Evolutionary conservation across 2,888 invertebrate genomes (phyloP).

Genomic region (Cylloceria caligata): DNA sequence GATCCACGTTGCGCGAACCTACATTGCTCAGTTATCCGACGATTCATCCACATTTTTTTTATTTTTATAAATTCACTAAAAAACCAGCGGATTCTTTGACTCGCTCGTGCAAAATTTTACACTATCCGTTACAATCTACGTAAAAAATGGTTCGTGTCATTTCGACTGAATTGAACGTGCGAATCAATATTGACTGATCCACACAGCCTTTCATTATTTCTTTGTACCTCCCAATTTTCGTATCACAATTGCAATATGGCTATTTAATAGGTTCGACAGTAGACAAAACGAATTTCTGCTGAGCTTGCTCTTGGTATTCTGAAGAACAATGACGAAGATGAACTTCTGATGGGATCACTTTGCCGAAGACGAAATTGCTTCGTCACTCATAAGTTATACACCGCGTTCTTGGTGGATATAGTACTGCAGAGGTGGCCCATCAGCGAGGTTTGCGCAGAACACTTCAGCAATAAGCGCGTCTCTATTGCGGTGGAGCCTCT

Average conservation of each 20-base stretch:
- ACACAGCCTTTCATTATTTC: not conserved
- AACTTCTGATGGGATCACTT: slow-evolving; percentile 55
- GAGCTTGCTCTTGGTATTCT: not conserved
- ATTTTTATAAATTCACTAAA: not conserved
- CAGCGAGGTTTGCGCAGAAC: slow-evolving; percentile 36
- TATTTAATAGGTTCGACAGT: not conserved
- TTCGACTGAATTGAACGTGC: not conserved
- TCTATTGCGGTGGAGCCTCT: slow-evolving; percentile 44
- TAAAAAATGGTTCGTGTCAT: not conserved
- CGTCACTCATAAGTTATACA: slow-evolving; percentile 62
- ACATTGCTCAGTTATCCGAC: not conserved
- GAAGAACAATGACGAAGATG: not conserved
- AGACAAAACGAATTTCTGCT: not conserved
- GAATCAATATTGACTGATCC: not conserved
- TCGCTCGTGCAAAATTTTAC: not conserved
- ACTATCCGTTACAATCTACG: not conserved
- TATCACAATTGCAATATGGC: not conserved
- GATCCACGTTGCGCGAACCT: slow-evolving; percentile 26
- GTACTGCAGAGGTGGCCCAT: not conserved
- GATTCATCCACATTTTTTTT: slow-evolving; percentile 5
- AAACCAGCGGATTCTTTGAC: slow-evolving; percentile 11
- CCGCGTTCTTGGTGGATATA: slow-evolving; percentile 6
- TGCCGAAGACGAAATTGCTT: slow-evolving; percentile 43
- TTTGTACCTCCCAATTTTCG: not conserved
- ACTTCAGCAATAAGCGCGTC: slow-evolving; percentile 51